Conservation (phyloP, 2,113 vertebrate species). For the Neogobius melanostomus region DNA sequence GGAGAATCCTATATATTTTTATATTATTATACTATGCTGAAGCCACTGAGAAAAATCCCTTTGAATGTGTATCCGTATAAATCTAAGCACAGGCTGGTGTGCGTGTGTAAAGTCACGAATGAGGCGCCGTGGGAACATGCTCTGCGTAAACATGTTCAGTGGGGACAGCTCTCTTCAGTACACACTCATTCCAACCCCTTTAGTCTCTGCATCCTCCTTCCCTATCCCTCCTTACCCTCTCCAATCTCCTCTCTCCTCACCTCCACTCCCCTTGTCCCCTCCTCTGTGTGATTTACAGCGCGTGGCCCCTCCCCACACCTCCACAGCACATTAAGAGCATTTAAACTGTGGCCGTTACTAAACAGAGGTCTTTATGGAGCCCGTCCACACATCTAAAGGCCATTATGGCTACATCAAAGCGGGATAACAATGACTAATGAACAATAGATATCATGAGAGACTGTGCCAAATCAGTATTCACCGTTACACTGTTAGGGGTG, state of each 20-base stretch:
- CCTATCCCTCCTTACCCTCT: neutral
- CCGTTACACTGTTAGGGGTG: conserved; percentile 31
- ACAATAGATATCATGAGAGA: conserved; percentile 71
- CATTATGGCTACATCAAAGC: conserved; percentile 73
- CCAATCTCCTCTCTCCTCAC: conserved; percentile 24
- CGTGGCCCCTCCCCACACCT: conserved; percentile 62
- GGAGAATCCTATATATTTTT: too few relatives aligned
- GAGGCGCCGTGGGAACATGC: conserved; percentile 49
- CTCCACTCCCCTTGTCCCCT: conserved; percentile 31
- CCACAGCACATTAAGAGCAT: conserved; percentile 70
- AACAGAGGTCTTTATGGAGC: conserved; percentile 73
- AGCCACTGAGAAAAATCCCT: too few relatives aligned
- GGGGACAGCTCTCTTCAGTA: conserved; percentile 55
- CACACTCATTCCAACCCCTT: conserved; percentile 58
- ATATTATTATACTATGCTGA: too few relatives aligned
- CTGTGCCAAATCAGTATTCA: conserved; percentile 66
- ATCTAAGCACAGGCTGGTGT: neutral
- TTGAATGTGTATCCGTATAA: too few relatives aligned
- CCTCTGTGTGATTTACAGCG: conserved; percentile 63
- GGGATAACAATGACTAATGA: conserved; percentile 74
- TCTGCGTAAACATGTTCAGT: conserved; percentile 64
- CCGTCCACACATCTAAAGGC: conserved; percentile 63
- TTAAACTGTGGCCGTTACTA: conserved; percentile 72
- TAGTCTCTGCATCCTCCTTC: conserved; percentile 31
- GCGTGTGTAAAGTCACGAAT: conserved; percentile 10